Percentiles rank a stretch among this genome's conserved stretches.
Conservation (phyloP, 1,140 invertebrate species). For the Tenebrio molitor region DNA sequence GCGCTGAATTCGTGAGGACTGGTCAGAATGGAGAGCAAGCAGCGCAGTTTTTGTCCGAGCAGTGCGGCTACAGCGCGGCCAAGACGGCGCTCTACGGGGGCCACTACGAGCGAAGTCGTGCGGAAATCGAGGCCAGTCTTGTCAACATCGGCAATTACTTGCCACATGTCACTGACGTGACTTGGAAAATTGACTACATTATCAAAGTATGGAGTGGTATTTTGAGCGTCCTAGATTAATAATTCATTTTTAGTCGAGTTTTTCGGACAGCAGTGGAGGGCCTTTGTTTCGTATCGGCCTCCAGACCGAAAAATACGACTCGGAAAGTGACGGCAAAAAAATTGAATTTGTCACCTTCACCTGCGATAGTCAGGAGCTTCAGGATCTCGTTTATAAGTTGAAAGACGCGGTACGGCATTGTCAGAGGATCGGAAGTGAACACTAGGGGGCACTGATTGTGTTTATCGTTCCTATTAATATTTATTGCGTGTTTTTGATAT, state of each 20-base stretch:
- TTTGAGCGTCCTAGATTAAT: constrained; percentile 22
- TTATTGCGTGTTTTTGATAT: constrained; percentile 7
- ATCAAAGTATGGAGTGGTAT: constrained; percentile 67
- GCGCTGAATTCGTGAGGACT: constrained; percentile 66
- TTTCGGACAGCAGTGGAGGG: constrained; percentile 63
- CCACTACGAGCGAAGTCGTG: constrained; percentile 64
- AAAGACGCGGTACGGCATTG: constrained; percentile 75
- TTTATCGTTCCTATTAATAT: constrained; percentile 25
- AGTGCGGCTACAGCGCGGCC: constrained; percentile 58
- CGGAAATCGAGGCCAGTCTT: constrained; percentile 65
- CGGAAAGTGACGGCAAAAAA: constrained; percentile 66
- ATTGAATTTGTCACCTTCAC: constrained; percentile 70
- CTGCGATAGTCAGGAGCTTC: constrained; percentile 74
- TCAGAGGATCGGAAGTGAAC: constrained; percentile 67
- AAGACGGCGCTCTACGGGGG: constrained; percentile 64
- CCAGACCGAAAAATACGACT: constrained; percentile 61
- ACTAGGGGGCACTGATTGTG: constrained; percentile 30
- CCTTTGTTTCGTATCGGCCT: constrained; percentile 67
- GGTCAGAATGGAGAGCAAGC: constrained; percentile 65
- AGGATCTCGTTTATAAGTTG: constrained; percentile 77
- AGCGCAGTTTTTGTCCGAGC: constrained; percentile 59
- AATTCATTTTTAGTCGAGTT: constrained; percentile 65
- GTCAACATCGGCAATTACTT: constrained; percentile 68
- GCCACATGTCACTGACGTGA: constrained; percentile 75
- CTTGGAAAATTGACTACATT: constrained; percentile 75